phyloP scores from a whole-genome alignment of 2,888 invertebrate genomes.

The Meghimatium bilineatum region DNA sequence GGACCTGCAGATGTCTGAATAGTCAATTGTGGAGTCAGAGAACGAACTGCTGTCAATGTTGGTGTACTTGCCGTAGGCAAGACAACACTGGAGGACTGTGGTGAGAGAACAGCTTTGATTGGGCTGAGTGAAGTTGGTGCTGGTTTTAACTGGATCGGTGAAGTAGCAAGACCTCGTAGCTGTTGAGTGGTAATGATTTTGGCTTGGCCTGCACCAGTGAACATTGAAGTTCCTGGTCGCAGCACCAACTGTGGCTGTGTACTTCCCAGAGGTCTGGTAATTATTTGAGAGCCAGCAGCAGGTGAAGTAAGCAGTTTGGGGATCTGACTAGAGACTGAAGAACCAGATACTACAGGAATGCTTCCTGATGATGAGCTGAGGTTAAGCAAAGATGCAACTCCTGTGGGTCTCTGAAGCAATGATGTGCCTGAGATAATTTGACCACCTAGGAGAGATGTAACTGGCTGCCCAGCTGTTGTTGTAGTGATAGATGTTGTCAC shows the following conservation, averaged over 20 bases:
- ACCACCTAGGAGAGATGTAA: conserved; percentile 47
- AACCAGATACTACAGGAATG: conserved; percentile 28
- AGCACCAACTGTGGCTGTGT: conserved; percentile 46
- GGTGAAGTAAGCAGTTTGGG: conserved; percentile 41
- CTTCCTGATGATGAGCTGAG: conserved; percentile 23
- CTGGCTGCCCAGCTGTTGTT: conserved; percentile 50
- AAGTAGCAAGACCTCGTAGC: conserved; percentile 20
- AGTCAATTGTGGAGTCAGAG: conserved; percentile 37
- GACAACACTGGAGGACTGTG: conserved; percentile 13
- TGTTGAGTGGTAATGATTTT: conserved; percentile 45
- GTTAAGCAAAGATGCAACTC: conserved; percentile 46
- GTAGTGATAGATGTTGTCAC: conserved; percentile 54
- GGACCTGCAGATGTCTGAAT: conserved; percentile 19
- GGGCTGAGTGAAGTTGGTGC: conserved; percentile 36
- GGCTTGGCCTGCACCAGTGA: conserved; percentile 32
- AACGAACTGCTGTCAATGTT: conserved; percentile 33
- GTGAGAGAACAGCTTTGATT: conserved; percentile 29
- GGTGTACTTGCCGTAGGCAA: conserved; percentile 14
- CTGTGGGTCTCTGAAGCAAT: conserved; percentile 29
- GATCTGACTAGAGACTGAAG: conserved; percentile 44
- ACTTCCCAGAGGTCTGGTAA: conserved; percentile 33
- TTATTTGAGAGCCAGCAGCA: conserved; percentile 40
- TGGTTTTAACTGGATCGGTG: conserved; percentile 48
- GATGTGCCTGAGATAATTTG: conserved; percentile 47
- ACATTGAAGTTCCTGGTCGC: conserved; percentile 28